Conservation (phyloP, 2,888 invertebrate species). For the Eledona agricola region DNA sequence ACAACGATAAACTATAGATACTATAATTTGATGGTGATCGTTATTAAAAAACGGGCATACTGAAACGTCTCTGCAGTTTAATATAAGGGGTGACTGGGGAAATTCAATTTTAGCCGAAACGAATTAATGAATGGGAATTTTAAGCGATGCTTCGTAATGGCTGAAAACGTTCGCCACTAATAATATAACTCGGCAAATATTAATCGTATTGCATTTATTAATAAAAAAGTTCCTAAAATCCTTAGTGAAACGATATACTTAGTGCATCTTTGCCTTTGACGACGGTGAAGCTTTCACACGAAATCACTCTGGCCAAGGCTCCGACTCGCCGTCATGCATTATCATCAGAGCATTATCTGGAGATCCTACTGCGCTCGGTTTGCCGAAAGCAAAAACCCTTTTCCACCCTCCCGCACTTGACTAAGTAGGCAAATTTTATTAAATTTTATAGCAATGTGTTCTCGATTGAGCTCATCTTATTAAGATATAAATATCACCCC, state of each 20-base stretch:
- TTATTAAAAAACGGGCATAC: slow-evolving; percentile 5
- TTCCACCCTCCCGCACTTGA: slow-evolving; percentile 35
- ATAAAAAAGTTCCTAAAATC: too few species aligned
- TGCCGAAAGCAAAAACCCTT: slow-evolving; percentile 38
- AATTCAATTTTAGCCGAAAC: slow-evolving; percentile 25
- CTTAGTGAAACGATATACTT: slow-evolving; percentile 32
- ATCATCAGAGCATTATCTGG: slow-evolving; percentile 46
- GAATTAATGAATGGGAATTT: slow-evolving; percentile 30
- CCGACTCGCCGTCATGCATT: slow-evolving; percentile 42
- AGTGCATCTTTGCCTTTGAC: slow-evolving; percentile 38
- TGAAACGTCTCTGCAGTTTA: slow-evolving; percentile 16
- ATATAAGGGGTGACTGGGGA: slow-evolving; percentile 24
- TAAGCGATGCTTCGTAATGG: too few species aligned
- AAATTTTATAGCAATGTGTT: slow-evolving; percentile 47
- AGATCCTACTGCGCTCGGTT: slow-evolving; percentile 32
- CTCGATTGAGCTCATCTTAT: slow-evolving; percentile 47
- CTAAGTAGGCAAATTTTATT: slow-evolving; percentile 48
- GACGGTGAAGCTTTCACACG: slow-evolving; percentile 32
- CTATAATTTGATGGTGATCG: too few species aligned
- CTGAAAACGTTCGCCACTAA: too few species aligned
- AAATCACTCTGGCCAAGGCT: slow-evolving; percentile 46
- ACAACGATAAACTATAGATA: too few species aligned
- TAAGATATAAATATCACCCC: slow-evolving; percentile 50
- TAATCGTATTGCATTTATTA: too few species aligned
- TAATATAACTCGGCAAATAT: too few species aligned